Evolutionary conservation across 53 echinoderm and acorn worm species (phyloP).

Genomic region (Astropecten irregularis): DNA sequence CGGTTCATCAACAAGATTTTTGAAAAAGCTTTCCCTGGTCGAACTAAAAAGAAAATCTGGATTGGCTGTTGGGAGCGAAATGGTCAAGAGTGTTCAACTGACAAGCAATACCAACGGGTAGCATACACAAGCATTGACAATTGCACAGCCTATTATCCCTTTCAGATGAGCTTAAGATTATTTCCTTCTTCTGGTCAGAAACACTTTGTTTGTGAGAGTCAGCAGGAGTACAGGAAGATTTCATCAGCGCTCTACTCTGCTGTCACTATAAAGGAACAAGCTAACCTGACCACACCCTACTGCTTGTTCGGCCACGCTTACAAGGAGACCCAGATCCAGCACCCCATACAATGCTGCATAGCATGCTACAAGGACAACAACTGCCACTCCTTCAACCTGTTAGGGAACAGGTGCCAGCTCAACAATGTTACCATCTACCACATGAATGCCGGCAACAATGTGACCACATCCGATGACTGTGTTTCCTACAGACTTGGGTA

Average conservation of each 20-base stretch:
- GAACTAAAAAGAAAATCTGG: neutral
- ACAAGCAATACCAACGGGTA: neutral
- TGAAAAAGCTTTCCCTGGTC: neutral
- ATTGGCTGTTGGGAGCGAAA: neutral
- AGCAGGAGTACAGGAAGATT: neutral
- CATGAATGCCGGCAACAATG: neutral
- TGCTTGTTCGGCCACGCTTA: constrained; percentile 1
- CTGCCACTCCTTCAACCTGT: constrained; percentile 38
- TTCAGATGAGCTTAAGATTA: neutral
- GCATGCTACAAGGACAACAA: constrained; percentile 8
- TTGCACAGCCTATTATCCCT: neutral
- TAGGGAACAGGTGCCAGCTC: constrained; percentile 19
- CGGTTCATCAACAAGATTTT: neutral
- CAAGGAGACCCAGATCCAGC: neutral
- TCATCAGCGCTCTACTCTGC: too few relatives aligned
- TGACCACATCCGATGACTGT: neutral
- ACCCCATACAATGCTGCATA: constrained; percentile 18
- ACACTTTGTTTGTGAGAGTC: neutral
- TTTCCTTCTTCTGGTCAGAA: neutral
- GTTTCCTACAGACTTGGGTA: neutral
- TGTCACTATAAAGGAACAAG: neutral
- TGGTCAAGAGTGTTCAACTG: neutral
- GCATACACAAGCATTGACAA: too few relatives aligned
- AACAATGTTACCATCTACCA: constrained; percentile 17
- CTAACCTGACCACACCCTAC: constrained; percentile 7